Percentiles rank a stretch among this genome's conserved stretches.
These are phyloP conservation scores for Carassius auratus DNA, from an alignment of 2,113 vertebrate species.

Conservation along the genomic window DNA sequence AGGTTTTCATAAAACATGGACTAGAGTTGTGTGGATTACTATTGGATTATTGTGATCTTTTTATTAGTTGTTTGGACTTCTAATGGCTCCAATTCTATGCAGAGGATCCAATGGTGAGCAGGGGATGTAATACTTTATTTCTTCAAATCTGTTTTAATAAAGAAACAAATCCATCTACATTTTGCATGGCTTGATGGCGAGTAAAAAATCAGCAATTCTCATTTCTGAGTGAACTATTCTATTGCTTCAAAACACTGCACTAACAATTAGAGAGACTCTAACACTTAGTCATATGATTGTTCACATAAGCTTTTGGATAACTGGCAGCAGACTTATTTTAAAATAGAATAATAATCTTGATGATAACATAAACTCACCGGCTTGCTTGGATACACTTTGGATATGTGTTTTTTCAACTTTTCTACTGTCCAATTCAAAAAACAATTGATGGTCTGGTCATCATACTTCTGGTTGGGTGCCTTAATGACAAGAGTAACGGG, in stretches of 20 bases:
- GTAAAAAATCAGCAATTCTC: not conserved
- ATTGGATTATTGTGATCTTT: not conserved
- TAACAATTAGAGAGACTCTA: not conserved
- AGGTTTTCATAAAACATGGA: too few species aligned
- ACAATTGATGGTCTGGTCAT: slow-evolving; percentile 93
- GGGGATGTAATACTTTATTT: not conserved
- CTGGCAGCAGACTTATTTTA: not conserved
- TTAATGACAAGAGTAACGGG: slow-evolving; percentile 92
- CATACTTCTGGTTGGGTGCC: slow-evolving; percentile 94
- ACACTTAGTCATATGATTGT: not conserved
- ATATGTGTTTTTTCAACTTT: slow-evolving; percentile 88
- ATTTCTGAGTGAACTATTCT: not conserved
- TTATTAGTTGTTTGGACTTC: not conserved
- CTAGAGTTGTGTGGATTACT: not conserved
- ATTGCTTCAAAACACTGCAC: not conserved
- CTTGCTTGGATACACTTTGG: slow-evolving; percentile 89
- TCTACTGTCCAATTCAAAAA: slow-evolving; percentile 95
- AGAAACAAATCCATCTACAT: not conserved
- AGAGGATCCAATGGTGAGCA: not conserved
- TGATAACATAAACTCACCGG: slow-evolving; percentile 79
- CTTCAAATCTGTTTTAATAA: not conserved
- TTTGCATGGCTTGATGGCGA: not conserved
- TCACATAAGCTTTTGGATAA: not conserved
- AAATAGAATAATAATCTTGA: not conserved
- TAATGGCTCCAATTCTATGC: not conserved